Percentiles rank a stretch among this genome's conserved stretches.
Evolutionary conservation across 2,888 invertebrate species (phyloP).

Genomic region (Candidula unifasciata): DNA sequence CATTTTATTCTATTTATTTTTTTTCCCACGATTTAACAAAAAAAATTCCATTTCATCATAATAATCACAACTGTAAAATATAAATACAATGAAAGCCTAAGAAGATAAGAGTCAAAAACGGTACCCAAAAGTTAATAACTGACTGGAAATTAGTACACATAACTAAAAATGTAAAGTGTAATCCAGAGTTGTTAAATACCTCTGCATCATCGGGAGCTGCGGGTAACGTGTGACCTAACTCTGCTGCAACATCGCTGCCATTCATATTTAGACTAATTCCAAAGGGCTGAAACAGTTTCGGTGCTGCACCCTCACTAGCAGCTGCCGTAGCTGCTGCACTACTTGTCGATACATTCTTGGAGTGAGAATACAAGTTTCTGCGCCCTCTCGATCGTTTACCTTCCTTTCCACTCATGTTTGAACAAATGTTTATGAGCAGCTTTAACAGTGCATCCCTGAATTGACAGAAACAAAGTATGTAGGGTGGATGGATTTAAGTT

Average conservation of each 20-base stretch:
- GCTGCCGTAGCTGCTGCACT: slow-evolving; percentile 5
- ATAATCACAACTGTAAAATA: too few relatives aligned
- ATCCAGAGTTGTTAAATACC: slow-evolving; percentile 14
- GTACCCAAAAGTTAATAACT: too few relatives aligned
- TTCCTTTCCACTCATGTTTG: slow-evolving; percentile 50
- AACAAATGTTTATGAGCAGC: slow-evolving; percentile 25
- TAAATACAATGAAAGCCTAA: too few relatives aligned
- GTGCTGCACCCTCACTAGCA: slow-evolving; percentile 16
- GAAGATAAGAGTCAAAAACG: too few relatives aligned
- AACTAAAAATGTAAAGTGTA: too few relatives aligned
- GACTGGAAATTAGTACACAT: too few relatives aligned
- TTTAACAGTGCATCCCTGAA: slow-evolving; percentile 39
- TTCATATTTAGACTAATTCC: slow-evolving; percentile 45
- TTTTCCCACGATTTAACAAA: too few relatives aligned
- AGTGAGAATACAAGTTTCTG: slow-evolving; percentile 48
- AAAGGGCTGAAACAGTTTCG: slow-evolving; percentile 46
- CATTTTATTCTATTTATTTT: too few relatives aligned
- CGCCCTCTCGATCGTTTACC: slow-evolving; percentile 48
- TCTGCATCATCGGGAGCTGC: slow-evolving; percentile 37
- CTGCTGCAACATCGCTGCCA: slow-evolving; percentile 43
- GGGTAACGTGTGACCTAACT: slow-evolving; percentile 39
- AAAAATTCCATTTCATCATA: too few relatives aligned
- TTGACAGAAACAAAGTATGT: slow-evolving; percentile 25
- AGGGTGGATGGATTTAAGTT: slow-evolving; percentile 33
- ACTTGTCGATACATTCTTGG: slow-evolving; percentile 35